Base-by-base conservation (phyloP, 2,888 invertebrate species). In the Leptinotarsa haldemani region DNA sequence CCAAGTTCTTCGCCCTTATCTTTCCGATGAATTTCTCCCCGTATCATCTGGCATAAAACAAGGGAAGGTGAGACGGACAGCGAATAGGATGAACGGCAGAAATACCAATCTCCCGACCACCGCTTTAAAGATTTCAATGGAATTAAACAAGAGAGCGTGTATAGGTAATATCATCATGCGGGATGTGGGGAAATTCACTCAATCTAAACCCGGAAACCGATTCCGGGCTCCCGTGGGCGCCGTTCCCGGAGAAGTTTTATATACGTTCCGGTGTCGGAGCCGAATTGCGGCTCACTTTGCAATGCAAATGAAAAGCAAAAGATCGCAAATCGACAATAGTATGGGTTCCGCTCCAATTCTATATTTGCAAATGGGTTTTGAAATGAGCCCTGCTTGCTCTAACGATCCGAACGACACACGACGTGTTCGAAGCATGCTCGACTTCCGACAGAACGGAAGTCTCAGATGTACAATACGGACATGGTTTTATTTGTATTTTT, bases 171-270 rank as follows among this genome's bases (percentile, higher is more conserved):
- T 84, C 84, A 85, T 84, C 84, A 83, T 84, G 82, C 83, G 82
- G 83, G 84, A 83, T 84, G 84, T 84, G 85, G 85, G 85, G 84
- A 86, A 87, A 86, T 86, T 86, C 85, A 86, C 86, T 87, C 87
- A 87, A 87, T 87, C 87, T 86, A 87, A 87, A 87, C 86, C 87
- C 84, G 87, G 86, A 87, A 87, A 86, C 86, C 87, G 87, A 87
- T 87, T 87, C 87, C 84, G 80, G 77, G 80, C 79, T 86, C 87
- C 86, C 86, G 79, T 77, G 87, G 86, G 86, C 84, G 84, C 85
- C 84, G 85, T 87, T 86, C 80, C 83, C 82, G 81, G 83, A 81
- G 83, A 84, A 85, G 85, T 86, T 85, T 87, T 86, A 86, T 85
- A 84, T 85, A 84, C 84, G 84, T 83, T 83, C 80, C 81, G 84